These are phyloP conservation scores for Callaeas wilsoni DNA, from an alignment of 2,113 vertebrate species.

Conservation along the genomic window DNA sequence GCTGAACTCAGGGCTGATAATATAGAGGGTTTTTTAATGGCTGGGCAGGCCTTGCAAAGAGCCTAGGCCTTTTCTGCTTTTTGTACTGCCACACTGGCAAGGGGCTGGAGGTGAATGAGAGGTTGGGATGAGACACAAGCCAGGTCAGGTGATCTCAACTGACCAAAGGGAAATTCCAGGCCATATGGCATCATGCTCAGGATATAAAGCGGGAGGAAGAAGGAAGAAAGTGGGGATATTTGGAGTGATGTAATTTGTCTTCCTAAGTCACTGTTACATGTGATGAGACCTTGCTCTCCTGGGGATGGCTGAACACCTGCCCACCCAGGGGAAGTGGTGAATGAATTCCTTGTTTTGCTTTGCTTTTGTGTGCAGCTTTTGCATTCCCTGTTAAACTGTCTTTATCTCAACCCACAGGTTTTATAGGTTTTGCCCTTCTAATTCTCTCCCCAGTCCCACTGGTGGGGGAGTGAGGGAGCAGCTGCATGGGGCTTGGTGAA, in stretches of 20 bases:
- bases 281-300: not conserved
- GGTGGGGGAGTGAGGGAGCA: fast-evolving
- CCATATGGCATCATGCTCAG: not conserved
- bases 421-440: not conserved
- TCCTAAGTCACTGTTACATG: not conserved
- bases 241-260: not conserved
- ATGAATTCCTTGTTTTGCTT: not conserved
- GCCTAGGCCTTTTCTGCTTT: not conserved
- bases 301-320: not conserved
- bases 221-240: not conserved
- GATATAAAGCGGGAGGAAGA: not conserved
- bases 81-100: not conserved
- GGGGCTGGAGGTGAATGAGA: not conserved
- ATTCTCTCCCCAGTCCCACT: fast-evolving
- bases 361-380: not conserved
- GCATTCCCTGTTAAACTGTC: not conserved
- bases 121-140: not conserved
- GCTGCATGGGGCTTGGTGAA: not conserved
- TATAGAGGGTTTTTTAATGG: not conserved
- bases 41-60: not conserved
- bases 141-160: not conserved
- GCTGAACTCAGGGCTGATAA: not conserved
- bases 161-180: not conserved
- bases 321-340: not conserved
- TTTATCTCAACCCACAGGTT: not conserved